Evolutionary conservation across 2,113 vertebrate genomes (phyloP), one percentile per base, ranked within the genome.

Genomic region (Dermatemys mawii): DNA sequence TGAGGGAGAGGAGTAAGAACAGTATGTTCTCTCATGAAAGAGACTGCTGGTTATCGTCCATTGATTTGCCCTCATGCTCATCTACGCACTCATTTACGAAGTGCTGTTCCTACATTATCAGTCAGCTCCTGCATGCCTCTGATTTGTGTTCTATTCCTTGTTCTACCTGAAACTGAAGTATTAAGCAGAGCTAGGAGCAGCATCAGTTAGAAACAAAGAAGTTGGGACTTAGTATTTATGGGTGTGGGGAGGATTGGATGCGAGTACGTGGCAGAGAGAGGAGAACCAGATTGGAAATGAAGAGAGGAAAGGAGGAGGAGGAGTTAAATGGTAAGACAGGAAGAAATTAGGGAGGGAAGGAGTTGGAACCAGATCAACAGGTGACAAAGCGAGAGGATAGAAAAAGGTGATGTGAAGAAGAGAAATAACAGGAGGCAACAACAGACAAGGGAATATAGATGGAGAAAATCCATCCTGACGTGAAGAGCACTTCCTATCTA

Each of bases 51-150:
- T 50, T 0, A 73, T 41, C 41, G 27, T 75, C 41, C 41, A 75
- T 46, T 75, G 73, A 13, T 27, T 0, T 27, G 48, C 60, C 19
- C 0, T 10, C 80, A 38, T n/a, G 21, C 63, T 67, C 63, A 38
- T 22, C 8, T n/a, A 70, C n/a, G 21, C 63, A 22, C 35, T 38
- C 22, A 78, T 35, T 19, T 35, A 44, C 73, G 26, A 78, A 32
- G 10, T 51, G 75, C 44, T 78, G 75, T 46, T 48, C 24, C 38
- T 8, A 26, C 0, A 0, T 35, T 35, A n/a, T 48, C 49, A 41
- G 83, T 17, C 48, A 51, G 3, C 5, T 27, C 41, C 60, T 5
- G 21, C 11, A 49, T 12, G n/a, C 0, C 1, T 0, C 0, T 3
- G 2, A 29, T 67, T n/a, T 67, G 35, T 67, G n/a, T 0, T 0